Base-by-base conservation (phyloP, 2,888 invertebrate genomes). In the Germaria angustata region DNA sequence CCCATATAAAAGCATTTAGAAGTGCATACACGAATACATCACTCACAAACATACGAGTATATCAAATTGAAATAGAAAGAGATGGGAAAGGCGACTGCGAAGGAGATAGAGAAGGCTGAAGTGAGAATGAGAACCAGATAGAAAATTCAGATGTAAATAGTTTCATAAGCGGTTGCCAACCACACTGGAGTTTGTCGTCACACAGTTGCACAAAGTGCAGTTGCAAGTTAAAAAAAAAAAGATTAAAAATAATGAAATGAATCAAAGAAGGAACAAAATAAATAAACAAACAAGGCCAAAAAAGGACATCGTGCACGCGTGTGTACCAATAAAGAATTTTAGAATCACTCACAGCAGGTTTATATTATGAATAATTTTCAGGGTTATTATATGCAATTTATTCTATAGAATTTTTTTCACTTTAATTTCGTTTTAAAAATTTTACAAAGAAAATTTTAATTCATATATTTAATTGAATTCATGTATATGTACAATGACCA, bases 121-220 rank as follows among this genome's bases (percentile, higher is more conserved):
- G 11, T 15, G 24, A 53, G 24, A 32, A 9, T 0, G 13, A 32
- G 41, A 20, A 13, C 7, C 1, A 28, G 24, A 51, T 36, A 41
- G 1, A 59, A 72, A 66, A 49, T 57, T 4, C 49, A 32, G 39
- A 49, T 59, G 51, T 65, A 51, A 79, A 73, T 44, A 34, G 15
- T 36, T 68, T 79, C 34, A 34, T 59, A 66, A 72, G 72, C 51
- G 72, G 51, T 73, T 80, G 79, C 59, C 72, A 72, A 79, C 72
- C 8, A 28, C 32, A 65, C 17, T 57, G n/a, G n/a, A n/a, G n/a
- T n/a, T n/a, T n/a, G n/a, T n/a, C n/a, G n/a, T n/a, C 4, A 5
- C 28, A 28, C 28, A 3, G 28, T 28, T 5, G 28, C 6, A 28
- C 28, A 28, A 13, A 11, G 13, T 13, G 41, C 11, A 49, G 22